Percentiles rank a stretch among this genome's conserved stretches.
Conservation (phyloP, 2,797 vertebrate genomes). For the Vultur gryphus region DNA sequence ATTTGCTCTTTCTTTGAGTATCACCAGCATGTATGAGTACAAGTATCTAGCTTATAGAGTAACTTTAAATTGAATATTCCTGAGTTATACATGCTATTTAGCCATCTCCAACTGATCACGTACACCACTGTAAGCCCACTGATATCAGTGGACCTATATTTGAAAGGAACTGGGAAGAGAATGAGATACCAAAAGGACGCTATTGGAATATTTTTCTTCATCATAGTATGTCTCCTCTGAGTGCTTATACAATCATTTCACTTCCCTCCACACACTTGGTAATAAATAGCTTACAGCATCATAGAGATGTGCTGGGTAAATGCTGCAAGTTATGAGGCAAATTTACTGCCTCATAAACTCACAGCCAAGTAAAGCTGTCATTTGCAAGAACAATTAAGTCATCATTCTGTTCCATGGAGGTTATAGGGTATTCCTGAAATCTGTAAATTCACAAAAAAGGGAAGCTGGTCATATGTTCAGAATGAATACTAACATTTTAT, state of each 20-base stretch:
- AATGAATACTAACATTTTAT: neutral
- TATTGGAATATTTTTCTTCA: neutral
- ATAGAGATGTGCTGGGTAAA: conserved; percentile 46
- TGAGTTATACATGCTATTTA: neutral
- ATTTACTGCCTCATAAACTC: conserved; percentile 68
- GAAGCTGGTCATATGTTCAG: neutral
- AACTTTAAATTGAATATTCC: neutral
- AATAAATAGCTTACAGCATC: conserved; percentile 55
- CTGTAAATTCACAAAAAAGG: neutral
- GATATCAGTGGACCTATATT: neutral
- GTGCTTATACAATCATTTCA: neutral
- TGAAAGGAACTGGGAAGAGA: neutral
- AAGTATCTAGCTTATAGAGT: neutral
- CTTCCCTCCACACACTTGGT: neutral
- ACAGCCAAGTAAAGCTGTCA: conserved; percentile 63
- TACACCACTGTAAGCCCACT: neutral
- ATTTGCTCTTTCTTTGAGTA: neutral
- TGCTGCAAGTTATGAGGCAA: conserved; percentile 43
- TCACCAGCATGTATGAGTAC: neutral
- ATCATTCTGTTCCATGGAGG: conserved; percentile 20
- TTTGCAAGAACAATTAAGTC: conserved; percentile 61
- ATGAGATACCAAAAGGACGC: neutral
- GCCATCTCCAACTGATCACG: neutral
- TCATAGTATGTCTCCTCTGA: neutral
- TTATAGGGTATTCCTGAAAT: conserved; percentile 16